Evolutionary conservation across 2,888 invertebrate species (phyloP), one percentile per base, ranked within the genome.

Genomic region (Sesia bembeciformis): DNA sequence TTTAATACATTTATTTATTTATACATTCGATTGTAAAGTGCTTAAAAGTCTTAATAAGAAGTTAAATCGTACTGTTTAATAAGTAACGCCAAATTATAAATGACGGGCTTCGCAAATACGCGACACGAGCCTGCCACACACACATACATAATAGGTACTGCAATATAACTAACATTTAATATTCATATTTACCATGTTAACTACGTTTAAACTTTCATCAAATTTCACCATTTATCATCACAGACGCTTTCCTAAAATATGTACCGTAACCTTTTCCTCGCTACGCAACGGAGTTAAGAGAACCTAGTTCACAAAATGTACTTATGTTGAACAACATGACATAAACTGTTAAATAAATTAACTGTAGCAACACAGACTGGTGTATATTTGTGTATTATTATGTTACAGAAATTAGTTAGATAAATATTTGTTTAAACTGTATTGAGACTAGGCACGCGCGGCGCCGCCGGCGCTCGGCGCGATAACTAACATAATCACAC

Each of bases 241-340:
- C 88, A 89, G 88, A 88, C 88, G 86, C 85, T 89, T 89, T 88
- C 84, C 85, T 87, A 87, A 84, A 84, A 81, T 86, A 87, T 87
- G 84, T 84, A 81, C 72, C 74, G 73, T 79, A 72, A 78, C 77
- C 67, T 78, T 72, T 78, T 66, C 72, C 75, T 69, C 75, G 72
- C 77, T 70, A 76, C 78, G 80, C 81, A 84, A 81, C 84, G 81
- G 78, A 78, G 69, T 72, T 73, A 75, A 75, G 73, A 80, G 74
- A 78, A 78, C 73, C 73, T 78, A 83, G 71, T 74, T 71, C 67
- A 70, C 65, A 69, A 66, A 75, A 78, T 79, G 76, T 74, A 77
- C 78, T 78, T 78, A 78, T 66, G 81, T 80, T 81, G 77, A 78
- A 72, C 76, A 78, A 78, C 71, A 71, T 69, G 71, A 78, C 66